phyloP scores from a whole-genome alignment of 2,797 vertebrate genomes.

The Rhadinocentrus ornatus region DNA sequence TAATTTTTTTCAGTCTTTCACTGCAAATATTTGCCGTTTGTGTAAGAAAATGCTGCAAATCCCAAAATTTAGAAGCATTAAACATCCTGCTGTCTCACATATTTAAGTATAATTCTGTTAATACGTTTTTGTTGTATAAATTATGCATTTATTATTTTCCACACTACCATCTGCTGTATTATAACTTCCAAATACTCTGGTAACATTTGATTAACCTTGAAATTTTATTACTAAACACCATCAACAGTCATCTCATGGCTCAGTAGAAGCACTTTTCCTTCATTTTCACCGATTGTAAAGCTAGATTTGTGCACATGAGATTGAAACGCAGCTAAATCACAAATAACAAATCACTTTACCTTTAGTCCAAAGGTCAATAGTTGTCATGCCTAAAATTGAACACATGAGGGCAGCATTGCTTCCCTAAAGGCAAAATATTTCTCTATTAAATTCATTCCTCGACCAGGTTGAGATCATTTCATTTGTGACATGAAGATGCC shows the following conservation, averaged over 20 bases:
- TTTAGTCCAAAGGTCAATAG: neutral
- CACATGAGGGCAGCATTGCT: conserved; percentile 35
- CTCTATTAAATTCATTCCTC: neutral
- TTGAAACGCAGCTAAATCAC: neutral
- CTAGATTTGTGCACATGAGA: neutral
- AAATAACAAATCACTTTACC: neutral
- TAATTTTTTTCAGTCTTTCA: too few relatives aligned
- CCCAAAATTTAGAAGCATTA: too few relatives aligned
- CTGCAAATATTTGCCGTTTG: too few relatives aligned
- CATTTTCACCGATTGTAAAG: neutral
- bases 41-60: too few relatives aligned
- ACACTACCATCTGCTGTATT: neutral
- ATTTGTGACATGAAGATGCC: neutral
- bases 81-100: too few relatives aligned
- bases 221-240: too few relatives aligned
- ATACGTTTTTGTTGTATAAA: too few relatives aligned
- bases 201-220: too few relatives aligned
- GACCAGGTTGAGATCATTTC: neutral
- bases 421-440: neutral
- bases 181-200: neutral
- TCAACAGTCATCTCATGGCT: too few relatives aligned
- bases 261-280: too few relatives aligned
- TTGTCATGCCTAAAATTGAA: neutral
- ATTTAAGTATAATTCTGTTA: too few relatives aligned
- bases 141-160: too few relatives aligned